phyloP scores from a whole-genome alignment of 2,113 vertebrate genomes.

The Microcebus ravelobensis region DNA sequence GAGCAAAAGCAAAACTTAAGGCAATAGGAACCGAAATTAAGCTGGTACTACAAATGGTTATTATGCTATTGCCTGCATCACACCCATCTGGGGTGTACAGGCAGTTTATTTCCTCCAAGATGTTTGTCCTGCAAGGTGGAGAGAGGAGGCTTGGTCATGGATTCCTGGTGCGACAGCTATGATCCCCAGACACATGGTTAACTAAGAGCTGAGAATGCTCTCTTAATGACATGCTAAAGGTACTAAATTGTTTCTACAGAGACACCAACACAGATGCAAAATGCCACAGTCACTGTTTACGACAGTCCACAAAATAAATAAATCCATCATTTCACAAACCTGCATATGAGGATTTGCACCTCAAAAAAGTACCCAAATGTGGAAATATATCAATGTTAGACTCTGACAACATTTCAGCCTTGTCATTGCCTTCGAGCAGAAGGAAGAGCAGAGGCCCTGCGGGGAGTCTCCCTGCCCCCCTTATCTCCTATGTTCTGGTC shows the following conservation, averaged over 20 bases:
- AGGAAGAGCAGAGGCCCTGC: not conserved
- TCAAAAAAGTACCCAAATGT: not conserved
- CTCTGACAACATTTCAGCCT: not conserved
- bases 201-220: not conserved
- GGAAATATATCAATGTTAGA: not conserved
- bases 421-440: not conserved
- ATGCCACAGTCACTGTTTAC: not conserved
- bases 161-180: not conserved
- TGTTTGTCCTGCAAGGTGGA: not conserved
- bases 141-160: not conserved
- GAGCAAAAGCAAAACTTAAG: conserved; percentile 54
- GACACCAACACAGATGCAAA: not conserved
- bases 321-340: not conserved
- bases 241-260: not conserved
- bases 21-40: not conserved
- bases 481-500: not conserved
- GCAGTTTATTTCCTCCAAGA: not conserved
- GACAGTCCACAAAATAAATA: not conserved
- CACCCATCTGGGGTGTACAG: not conserved
- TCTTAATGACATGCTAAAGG: not conserved
- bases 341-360: not conserved
- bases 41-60: not conserved
- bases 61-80: not conserved
- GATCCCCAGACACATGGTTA: not conserved
- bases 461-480: not conserved